These are phyloP conservation scores for Odontamblyopus lacepedii DNA, from an alignment of 2,797 vertebrate species.

Conservation along the genomic window DNA sequence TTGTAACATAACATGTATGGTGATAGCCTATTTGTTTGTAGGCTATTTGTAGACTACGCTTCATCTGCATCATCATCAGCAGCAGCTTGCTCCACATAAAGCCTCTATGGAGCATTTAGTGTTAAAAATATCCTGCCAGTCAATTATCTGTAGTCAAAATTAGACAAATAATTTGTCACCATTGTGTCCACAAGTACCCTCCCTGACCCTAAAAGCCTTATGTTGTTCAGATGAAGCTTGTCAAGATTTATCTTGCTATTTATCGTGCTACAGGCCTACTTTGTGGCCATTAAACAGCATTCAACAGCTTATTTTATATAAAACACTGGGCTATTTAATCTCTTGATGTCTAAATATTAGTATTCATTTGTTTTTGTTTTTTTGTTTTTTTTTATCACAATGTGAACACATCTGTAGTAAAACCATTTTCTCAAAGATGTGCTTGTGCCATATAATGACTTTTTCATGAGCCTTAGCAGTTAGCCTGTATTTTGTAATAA, in stretches of 20 bases:
- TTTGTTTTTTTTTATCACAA: neutral
- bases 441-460: neutral
- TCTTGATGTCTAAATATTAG: neutral
- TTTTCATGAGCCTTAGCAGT: neutral
- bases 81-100: neutral
- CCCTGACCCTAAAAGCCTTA: constrained; percentile 50
- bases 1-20: too few species aligned
- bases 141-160: constrained; percentile 75
- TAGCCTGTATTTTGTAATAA: too few species aligned
- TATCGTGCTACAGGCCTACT: too few species aligned
- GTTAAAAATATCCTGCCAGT: constrained; percentile 32
- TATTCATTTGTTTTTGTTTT: too few species aligned
- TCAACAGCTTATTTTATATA: neutral
- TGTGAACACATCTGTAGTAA: neutral
- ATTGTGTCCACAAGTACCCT: constrained; percentile 33
- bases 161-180: constrained; percentile 71
- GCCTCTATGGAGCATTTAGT: constrained; percentile 32
- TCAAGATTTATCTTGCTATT: too few species aligned
- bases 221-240: neutral
- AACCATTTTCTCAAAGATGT: neutral
- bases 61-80: neutral
- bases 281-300: neutral
- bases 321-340: neutral
- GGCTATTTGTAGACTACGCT: neutral
- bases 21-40: neutral